Base-by-base conservation (phyloP, 2,888 invertebrate genomes). In the Pteria penguin region DNA sequence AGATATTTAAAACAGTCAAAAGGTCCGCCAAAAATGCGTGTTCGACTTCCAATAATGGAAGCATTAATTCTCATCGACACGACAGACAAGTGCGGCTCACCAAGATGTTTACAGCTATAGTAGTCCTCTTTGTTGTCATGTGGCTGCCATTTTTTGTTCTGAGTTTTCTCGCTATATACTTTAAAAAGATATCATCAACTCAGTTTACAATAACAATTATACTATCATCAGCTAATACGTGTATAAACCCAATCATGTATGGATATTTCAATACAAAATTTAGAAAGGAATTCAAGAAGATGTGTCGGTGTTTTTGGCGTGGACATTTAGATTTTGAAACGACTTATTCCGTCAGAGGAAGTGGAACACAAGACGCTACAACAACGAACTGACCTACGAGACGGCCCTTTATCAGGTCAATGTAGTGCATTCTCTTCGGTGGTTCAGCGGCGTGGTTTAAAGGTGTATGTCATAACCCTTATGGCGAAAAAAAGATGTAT, bases 171-270 rank as follows among this genome's bases (percentile, higher is more conserved):
- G 83, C 82, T 24, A 81, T 86, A 1, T 80, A 84, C 55, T 78
- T 72, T n/a, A 76, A 82, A 57, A 76, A 80, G 36, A 82, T 86
- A 5, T 84, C 83, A 24, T 86, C 86, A 1, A 82, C 82, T 2
- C 82, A 86, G 57, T 84, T 86, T 67, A 84, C 83, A 24, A 67
- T 76, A 36, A 83, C 86, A 5, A 75, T 86, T 26, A 84, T 82
- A 36, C 32, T 86, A 32, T 82, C 84, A 0, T 78, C 84, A n/a
- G 65, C 79, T 4, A 86, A 83, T 68, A 82, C 84, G 3, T 83
- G 84, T 57, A 76, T 79, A 54, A 86, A 86, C 68, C 86, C 86
- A n/a, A n/a, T 86, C 5, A 71, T 86, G 29, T 86, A 86, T 72
- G 86, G 86, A 33, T 85, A 84, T 72, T 86, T 86, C 62, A 86